A percentile compares a stretch with the other conserved stretches of the same genome.
Conservation (phyloP, 2,888 invertebrate genomes). For the Colostygia pectinataria region DNA sequence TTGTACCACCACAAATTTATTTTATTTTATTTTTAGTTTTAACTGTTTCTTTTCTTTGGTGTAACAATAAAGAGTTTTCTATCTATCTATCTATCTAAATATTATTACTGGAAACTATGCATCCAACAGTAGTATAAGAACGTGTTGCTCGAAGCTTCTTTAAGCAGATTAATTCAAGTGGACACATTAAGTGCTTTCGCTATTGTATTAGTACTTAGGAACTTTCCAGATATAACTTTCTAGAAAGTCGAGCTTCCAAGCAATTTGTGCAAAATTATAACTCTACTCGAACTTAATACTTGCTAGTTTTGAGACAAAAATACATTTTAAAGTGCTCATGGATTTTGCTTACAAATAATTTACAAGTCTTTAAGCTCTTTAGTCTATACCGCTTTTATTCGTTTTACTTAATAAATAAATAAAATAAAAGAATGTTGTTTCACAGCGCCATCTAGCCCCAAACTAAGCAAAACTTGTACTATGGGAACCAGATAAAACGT, state of each 20-base stretch:
- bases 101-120: not conserved
- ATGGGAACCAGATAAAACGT: too few species aligned
- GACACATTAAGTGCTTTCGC: constrained; percentile 33
- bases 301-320: constrained; percentile 1
- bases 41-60: too few species aligned
- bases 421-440: too few species aligned
- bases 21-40: too few species aligned
- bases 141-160: constrained; percentile 17
- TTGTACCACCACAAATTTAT: too few species aligned
- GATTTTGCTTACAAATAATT: not conserved
- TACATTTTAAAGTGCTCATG: constrained; percentile 1
- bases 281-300: constrained; percentile 10
- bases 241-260: constrained; percentile 25
- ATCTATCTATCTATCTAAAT: too few species aligned
- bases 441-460: too few species aligned
- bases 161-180: constrained; percentile 29
- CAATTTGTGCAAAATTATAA: constrained; percentile 28
- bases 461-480: too few species aligned
- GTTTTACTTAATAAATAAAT: too few species aligned
- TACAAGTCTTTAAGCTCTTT: too few species aligned
- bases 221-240: constrained; percentile 29
- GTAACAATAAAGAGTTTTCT: too few species aligned
- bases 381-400: too few species aligned
- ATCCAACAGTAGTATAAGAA: constrained; percentile 3
- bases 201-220: constrained; percentile 30